These are phyloP conservation scores for Carcina quercana DNA, from an alignment of 2,888 invertebrate genomes.

Conservation along the genomic window DNA sequence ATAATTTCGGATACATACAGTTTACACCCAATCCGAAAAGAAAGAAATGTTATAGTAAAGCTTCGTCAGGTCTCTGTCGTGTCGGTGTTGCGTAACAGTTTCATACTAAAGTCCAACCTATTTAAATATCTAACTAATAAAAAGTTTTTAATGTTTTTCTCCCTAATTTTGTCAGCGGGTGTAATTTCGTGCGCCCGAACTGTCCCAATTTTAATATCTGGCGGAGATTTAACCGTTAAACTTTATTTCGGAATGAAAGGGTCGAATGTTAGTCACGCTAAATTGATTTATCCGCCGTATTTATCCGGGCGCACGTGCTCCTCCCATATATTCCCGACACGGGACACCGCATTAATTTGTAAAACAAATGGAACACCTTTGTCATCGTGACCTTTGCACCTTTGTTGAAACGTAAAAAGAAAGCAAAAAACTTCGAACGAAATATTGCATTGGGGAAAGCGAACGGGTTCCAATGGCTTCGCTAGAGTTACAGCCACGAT, in stretches of 20 bases:
- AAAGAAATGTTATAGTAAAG: too few species aligned
- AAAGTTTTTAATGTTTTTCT: slow-evolving; percentile 1
- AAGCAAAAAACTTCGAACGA: slow-evolving; percentile 3
- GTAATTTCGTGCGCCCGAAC: background rate
- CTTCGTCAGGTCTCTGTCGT: too few species aligned
- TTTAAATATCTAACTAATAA: too few species aligned
- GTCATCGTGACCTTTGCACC: slow-evolving; percentile 21
- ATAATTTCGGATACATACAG: too few species aligned
- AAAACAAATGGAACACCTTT: slow-evolving; percentile 33
- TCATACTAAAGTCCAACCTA: too few species aligned
- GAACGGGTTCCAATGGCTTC: too few species aligned
- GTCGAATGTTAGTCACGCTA: slow-evolving; percentile 17
- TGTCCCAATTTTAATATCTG: slow-evolving; percentile 3
- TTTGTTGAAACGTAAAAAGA: slow-evolving; percentile 10
- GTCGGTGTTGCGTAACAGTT: too few species aligned
- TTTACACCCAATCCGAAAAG: too few species aligned
- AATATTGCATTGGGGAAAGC: slow-evolving; percentile 2
- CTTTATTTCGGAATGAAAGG: slow-evolving; percentile 8
- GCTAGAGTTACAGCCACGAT: too few species aligned
- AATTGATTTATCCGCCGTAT: slow-evolving; percentile 20
- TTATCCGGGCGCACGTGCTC: slow-evolving; percentile 11
- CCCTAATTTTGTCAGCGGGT: background rate
- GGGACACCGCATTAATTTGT: slow-evolving; percentile 29
- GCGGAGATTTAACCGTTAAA: slow-evolving; percentile 1
- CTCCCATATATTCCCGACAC: slow-evolving; percentile 17